Evolutionary conservation across 2,797 vertebrate genomes (phyloP).

Genomic region (Cirrhinus mrigala): DNA sequence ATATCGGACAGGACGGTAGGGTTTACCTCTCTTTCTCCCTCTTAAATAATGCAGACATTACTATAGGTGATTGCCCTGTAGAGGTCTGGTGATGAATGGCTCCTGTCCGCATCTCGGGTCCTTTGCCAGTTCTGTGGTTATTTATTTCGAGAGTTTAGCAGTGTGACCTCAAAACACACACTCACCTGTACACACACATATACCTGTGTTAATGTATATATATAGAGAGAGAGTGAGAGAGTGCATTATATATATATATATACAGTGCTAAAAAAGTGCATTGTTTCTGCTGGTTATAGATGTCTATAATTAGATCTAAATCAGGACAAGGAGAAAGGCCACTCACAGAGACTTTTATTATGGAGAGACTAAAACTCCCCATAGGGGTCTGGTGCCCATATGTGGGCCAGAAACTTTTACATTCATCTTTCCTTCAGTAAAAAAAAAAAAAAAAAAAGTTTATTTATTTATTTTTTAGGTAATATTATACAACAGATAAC

Average conservation of each 20-base stretch:
- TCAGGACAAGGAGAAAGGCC: constrained; percentile 38
- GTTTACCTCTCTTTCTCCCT: neutral
- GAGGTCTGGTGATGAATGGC: constrained; percentile 42
- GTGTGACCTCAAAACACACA: constrained; percentile 32
- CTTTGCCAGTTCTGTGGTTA: constrained; percentile 38
- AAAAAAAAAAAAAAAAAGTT: neutral
- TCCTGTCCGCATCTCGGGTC: neutral
- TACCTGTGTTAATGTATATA: neutral
- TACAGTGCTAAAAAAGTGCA: constrained; percentile 19
- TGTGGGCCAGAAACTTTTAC: constrained; percentile 9
- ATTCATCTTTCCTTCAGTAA: neutral
- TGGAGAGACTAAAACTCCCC: neutral
- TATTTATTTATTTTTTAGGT: too few relatives aligned
- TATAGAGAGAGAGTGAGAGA: neutral
- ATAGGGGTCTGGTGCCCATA: neutral
- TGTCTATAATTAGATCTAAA: constrained; percentile 47
- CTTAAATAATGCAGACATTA: constrained; percentile 5
- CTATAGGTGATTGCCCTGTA: constrained; percentile 27
- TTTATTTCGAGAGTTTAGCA: constrained; percentile 38
- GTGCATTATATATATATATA: constrained; percentile 8
- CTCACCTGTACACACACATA: constrained; percentile 12
- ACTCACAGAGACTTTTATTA: constrained; percentile 40
- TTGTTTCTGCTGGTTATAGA: constrained; percentile 28
- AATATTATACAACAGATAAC: too few relatives aligned
- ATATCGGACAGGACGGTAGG: neutral